These are phyloP conservation scores for Caenorhabditis angaria DNA, from an alignment of 2,888 invertebrate species.

Conservation along the genomic window DNA sequence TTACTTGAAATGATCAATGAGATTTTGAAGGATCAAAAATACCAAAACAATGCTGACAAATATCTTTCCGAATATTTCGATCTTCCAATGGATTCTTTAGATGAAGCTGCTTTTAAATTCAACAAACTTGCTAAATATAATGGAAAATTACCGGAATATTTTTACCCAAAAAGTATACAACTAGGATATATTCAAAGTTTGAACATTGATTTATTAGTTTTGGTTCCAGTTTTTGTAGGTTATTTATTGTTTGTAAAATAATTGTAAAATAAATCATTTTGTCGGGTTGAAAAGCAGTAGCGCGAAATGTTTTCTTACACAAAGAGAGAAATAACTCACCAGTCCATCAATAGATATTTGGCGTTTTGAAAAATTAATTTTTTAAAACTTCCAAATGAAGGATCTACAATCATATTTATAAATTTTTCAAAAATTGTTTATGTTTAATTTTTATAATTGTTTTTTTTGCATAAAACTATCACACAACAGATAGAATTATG, in stretches of 20 bases:
- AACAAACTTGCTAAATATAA: constrained; percentile 24
- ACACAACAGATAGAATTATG: no score
- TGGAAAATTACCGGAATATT: constrained; percentile 26
- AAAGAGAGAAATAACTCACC: no score
- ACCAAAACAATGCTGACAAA: constrained; percentile 28
- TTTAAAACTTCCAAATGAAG: no score
- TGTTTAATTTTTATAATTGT: no score
- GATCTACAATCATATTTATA: no score
- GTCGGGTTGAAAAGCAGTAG: no score
- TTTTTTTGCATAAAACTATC: no score
- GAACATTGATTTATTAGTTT: constrained; percentile 17
- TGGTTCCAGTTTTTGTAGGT: constrained; percentile 12
- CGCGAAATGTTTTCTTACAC: no score
- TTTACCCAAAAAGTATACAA: constrained; percentile 29
- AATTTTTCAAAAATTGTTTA: no score
- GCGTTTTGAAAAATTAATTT: no score
- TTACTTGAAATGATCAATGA: constrained; percentile 26
- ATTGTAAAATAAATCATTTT: not conserved
- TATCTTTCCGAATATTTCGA: constrained; percentile 28
- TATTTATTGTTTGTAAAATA: constrained; percentile 6
- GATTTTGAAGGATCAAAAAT: constrained; percentile 23
- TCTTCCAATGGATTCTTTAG: constrained; percentile 26
- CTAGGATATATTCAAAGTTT: constrained; percentile 16
- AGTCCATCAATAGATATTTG: no score
- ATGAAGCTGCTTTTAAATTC: constrained; percentile 36